Evolutionary conservation across 2,113 vertebrate species (phyloP).

Genomic region (Asarcornis scutulata): DNA sequence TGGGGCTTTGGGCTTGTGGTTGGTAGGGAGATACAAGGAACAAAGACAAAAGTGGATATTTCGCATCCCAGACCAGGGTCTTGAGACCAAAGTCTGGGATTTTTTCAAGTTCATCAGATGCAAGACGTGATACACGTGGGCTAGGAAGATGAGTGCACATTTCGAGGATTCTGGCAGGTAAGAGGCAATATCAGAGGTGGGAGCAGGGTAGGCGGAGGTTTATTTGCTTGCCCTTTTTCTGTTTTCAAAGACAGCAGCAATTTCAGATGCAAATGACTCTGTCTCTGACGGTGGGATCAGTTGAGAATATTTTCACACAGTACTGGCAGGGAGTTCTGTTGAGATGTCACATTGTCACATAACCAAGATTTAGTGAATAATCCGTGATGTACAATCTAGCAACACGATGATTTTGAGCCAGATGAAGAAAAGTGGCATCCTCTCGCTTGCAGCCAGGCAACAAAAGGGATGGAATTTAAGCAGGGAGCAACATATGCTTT

Average conservation of each 20-base stretch:
- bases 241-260: slow-evolving; percentile 3
- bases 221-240: slow-evolving; percentile 1
- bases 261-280: background rate
- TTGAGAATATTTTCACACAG: slow-evolving; percentile 36
- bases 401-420: slow-evolving; percentile 40
- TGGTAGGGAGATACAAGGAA: background rate
- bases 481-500: slow-evolving; percentile 48
- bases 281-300: background rate
- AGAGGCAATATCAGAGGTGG: background rate
- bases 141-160: background rate
- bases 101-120: background rate
- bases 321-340: slow-evolving; percentile 43
- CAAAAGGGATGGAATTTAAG: slow-evolving; percentile 45
- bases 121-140: background rate
- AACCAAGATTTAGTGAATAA: slow-evolving; percentile 41
- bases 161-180: background rate
- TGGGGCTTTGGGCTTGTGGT: background rate
- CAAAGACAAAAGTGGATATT: background rate
- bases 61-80: background rate
- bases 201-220: background rate
- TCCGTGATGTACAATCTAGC: slow-evolving; percentile 34
- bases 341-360: slow-evolving; percentile 53
- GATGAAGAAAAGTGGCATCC: slow-evolving; percentile 46
- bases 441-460: slow-evolving; percentile 30
- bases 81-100: background rate